Conservation (phyloP, 2,113 vertebrate genomes). For the Chionis minor region DNA sequence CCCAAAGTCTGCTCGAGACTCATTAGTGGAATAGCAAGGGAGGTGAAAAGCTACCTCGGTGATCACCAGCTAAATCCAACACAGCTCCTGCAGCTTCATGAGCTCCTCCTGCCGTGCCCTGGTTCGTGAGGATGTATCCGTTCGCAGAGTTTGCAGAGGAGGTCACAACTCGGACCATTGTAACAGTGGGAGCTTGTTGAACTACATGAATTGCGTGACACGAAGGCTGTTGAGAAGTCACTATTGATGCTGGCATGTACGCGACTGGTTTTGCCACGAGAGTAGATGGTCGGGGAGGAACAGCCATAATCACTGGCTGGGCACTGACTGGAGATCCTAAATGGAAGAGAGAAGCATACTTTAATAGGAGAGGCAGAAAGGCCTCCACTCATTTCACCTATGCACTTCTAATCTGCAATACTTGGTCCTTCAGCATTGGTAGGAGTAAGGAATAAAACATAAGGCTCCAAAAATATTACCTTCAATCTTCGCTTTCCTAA, state of each 20-base stretch:
- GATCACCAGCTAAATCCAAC: conserved; percentile 73
- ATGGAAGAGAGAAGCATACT: not conserved
- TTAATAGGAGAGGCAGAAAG: not conserved
- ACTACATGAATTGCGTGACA: conserved; percentile 90
- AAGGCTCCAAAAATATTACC: not conserved
- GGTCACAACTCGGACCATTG: conserved; percentile 93
- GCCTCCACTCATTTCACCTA: not conserved
- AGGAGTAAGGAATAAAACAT: not conserved
- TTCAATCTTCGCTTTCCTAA: not conserved
- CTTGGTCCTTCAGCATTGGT: not conserved
- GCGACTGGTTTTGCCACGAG: conserved; percentile 86
- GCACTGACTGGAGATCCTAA: conserved; percentile 92
- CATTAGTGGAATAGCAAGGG: not conserved
- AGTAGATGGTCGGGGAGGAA: conserved; percentile 83
- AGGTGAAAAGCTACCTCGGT: conserved; percentile 69
- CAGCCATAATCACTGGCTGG: conserved; percentile 93
- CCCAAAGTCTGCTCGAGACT: not conserved
- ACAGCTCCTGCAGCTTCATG: conserved; percentile 75
- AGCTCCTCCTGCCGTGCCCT: conserved; percentile 63
- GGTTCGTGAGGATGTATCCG: conserved; percentile 87
- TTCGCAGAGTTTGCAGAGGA: conserved; percentile 84
- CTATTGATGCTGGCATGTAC: conserved; percentile 86
- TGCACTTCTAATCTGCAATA: not conserved
- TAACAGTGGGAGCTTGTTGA: conserved; percentile 88
- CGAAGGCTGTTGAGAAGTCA: conserved; percentile 79